These are phyloP conservation scores for Pangasius larnaudii DNA, from an alignment of 2,797 vertebrate species.

Conservation along the genomic window DNA sequence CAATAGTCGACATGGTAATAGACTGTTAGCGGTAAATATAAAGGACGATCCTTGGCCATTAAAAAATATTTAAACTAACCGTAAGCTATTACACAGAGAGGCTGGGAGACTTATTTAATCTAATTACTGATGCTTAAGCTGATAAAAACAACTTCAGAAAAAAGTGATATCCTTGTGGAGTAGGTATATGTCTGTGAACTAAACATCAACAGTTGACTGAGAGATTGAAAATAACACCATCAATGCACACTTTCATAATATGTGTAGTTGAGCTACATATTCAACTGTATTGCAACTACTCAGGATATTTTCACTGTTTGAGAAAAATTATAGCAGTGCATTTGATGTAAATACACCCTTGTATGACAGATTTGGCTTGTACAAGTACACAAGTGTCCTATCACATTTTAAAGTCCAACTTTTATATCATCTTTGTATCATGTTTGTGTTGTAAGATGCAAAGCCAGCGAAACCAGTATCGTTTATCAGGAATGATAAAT, in stretches of 20 bases:
- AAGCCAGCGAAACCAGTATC: background rate
- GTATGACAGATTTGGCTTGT: too few relatives aligned
- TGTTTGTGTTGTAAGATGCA: background rate
- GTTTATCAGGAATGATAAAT: background rate
- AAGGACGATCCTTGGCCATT: background rate
- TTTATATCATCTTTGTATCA: background rate
- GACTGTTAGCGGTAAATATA: background rate
- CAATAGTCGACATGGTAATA: conserved; percentile 7
- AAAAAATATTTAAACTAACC: background rate
- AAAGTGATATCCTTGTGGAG: background rate
- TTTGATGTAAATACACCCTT: background rate
- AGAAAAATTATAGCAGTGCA: background rate
- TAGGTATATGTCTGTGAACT: background rate
- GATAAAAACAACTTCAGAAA: background rate
- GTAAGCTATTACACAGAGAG: background rate
- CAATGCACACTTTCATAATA: background rate
- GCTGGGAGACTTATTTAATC: background rate
- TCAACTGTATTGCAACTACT: background rate
- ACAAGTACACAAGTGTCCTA: background rate
- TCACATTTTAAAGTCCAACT: background rate
- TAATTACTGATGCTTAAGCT: background rate
- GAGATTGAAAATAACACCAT: background rate
- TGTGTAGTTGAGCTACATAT: background rate
- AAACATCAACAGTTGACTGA: background rate
- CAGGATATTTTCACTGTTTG: background rate